Conservation (phyloP, 2,797 vertebrate genomes). For the Lepilemur ruficaudatus region DNA sequence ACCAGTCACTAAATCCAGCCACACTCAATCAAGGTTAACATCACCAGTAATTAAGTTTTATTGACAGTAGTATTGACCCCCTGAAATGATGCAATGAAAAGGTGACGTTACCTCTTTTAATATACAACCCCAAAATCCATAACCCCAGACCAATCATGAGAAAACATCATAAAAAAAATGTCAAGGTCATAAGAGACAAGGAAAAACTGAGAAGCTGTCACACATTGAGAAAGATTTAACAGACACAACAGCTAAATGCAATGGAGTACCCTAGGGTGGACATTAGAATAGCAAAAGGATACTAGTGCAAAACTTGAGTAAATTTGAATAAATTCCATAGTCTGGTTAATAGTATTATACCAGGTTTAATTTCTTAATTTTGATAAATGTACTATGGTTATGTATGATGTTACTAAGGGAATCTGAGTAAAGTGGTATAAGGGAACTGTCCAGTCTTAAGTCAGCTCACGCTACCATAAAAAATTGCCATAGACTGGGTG, state of each 20-base stretch:
- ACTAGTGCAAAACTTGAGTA: neutral
- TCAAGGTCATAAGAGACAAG: neutral
- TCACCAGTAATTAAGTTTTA: neutral
- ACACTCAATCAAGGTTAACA: neutral
- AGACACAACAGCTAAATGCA: neutral
- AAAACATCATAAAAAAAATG: constrained; percentile 11
- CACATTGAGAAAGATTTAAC: neutral
- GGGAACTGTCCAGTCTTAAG: neutral
- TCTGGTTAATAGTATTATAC: neutral
- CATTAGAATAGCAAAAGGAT: neutral
- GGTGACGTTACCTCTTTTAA: neutral
- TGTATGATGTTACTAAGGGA: neutral
- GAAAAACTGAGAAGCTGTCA: neutral
- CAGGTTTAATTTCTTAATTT: constrained; percentile 2
- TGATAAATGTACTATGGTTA: neutral
- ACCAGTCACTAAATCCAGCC: neutral
- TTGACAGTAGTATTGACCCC: neutral
- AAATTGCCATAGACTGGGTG: neutral
- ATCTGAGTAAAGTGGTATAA: neutral
- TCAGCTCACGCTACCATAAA: neutral
- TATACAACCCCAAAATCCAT: neutral
- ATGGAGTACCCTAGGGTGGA: neutral
- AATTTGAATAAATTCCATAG: neutral
- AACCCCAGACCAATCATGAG: neutral
- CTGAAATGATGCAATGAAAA: neutral